Evolutionary conservation across 2,888 invertebrate species (phyloP), one percentile per base, ranked within the genome.

Genomic region (Cryptocheilus praepositus): DNA sequence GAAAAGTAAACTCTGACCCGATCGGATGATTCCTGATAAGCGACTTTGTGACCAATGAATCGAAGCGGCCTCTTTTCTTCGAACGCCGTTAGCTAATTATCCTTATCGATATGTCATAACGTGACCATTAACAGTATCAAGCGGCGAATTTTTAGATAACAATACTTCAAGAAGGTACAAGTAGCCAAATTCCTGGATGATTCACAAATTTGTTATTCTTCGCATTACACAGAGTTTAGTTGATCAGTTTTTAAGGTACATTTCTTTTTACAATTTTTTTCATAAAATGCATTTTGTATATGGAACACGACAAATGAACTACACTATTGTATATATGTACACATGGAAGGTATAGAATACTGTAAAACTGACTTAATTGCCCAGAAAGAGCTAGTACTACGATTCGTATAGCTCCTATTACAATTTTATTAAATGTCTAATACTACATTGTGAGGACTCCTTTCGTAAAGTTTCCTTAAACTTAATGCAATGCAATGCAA

Each of bases 11-110:
- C 71, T 74, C 62, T 75, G 75, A 71, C 66, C 65, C 68, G 36
- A 77, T 73, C 68, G 61, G 19, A 73, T 61, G 73, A 77, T 61
- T 71, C 59, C 28, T 53, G 67, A 80, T 79, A 74, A 78, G 58
- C 56, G 43, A n/a, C 16, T 51, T 53, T 19, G n/a, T n/a, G 62
- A 15, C 61, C 67, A 73, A 73, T 70, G 55, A 70, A 52, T 68
- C 36, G 44, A 55, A 51, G 25, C 13, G 28, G 46, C 28, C 51
- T 8, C 36, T 36, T 59, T 54, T 22, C 43, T 15, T 0, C 28
- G 7, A 61, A 61, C 36, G 25, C 18, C 52, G 46, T 54, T 16
- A 5, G 51, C 46, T 61, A 64, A 65, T 71, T 61, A 61, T 21
- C 51, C 28, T n/a, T 49, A 64, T 61, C 55, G 46, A 18, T 46